Base-by-base conservation (phyloP, 1,140 invertebrate species). In the Calliphora vicina region DNA sequence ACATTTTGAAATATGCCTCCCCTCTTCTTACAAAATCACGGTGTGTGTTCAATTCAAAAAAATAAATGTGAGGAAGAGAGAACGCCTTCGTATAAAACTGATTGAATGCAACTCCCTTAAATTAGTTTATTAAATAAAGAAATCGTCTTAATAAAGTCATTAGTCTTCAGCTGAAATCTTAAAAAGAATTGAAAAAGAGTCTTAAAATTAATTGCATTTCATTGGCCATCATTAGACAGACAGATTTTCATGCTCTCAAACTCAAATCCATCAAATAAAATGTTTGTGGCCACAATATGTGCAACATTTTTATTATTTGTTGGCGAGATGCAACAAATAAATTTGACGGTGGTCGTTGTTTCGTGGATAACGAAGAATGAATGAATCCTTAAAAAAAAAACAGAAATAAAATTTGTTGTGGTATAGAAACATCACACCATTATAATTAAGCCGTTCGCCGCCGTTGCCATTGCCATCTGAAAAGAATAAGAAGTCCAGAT, bases 361-460 rank as follows among this genome's bases (percentile, higher is more conserved):
- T n/a, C n/a, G n/a, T n/a, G n/a, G n/a, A n/a, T n/a, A n/a, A n/a
- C n/a, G n/a, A n/a, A n/a, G n/a, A n/a, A n/a, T n/a, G n/a, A n/a
- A n/a, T 35, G 35, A 35, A 35, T 35, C 35, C 35, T 35, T 35
- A 8, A 35, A 35, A 5, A 2, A 8, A 8, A 35, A 35, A 35
- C 10, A 5, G 35, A 35, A 35, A 2, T 35, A 35, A 35, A 35
- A 35, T 35, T 35, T 35, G 35, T 35, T 35, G 73, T 76, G 73
- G 29, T 15, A n/a, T 42, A 29, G 27, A 27, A 42, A n/a, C 50
- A 57, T 57, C 50, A 57, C n/a, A n/a, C 50, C 35, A 35, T 76
- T 76, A 76, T 76, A 76, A 76, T 76, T 76, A 76, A 76, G 73
- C 73, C 73, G 73, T 76, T 42, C 73, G 35, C 17, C 17, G 73